Percentiles rank a stretch among this genome's conserved stretches.
These are phyloP conservation scores for Ischnus inquisitorius DNA, from an alignment of 2,888 invertebrate genomes.

Conservation along the genomic window DNA sequence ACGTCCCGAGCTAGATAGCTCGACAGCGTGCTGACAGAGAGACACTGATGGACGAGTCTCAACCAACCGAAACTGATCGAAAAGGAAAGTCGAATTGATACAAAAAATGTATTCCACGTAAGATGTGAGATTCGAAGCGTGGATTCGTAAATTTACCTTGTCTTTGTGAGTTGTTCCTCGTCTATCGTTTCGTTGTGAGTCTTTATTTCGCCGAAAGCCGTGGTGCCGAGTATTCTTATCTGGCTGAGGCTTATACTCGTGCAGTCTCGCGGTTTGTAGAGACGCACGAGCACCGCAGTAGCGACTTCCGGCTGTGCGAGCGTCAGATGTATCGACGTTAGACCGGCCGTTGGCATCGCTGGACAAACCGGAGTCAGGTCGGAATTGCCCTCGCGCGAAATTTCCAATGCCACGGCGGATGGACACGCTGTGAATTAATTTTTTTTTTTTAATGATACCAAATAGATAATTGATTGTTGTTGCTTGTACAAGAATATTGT, in stretches of 20 bases:
- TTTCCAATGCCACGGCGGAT: conserved; percentile 94
- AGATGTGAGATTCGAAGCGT: background rate
- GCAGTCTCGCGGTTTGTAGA: conserved; percentile 95
- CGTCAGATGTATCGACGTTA: conserved; percentile 94
- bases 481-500: background rate
- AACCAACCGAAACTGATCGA: conserved; percentile 92
- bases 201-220: conserved; percentile 90
- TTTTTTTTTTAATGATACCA: conserved; percentile 26
- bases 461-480: background rate
- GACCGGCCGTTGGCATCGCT: conserved; percentile 94
- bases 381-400: conserved; percentile 92
- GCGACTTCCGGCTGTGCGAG: conserved; percentile 94
- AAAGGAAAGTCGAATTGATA: conserved; percentile 28
- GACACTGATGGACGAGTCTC: conserved; percentile 92
- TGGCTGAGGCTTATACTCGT: conserved; percentile 95
- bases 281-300: conserved; percentile 91
- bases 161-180: conserved; percentile 87
- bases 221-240: conserved; percentile 93
- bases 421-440: conserved; percentile 90
- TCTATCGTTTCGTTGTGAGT: conserved; percentile 85
- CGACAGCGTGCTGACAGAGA: conserved; percentile 86
- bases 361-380: conserved; percentile 94
- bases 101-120: background rate
- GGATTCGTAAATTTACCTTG: conserved; percentile 80
- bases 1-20: conserved; percentile 85